These are phyloP conservation scores for Strigamia crassipes DNA, from an alignment of 2,888 invertebrate species.

Conservation along the genomic window DNA sequence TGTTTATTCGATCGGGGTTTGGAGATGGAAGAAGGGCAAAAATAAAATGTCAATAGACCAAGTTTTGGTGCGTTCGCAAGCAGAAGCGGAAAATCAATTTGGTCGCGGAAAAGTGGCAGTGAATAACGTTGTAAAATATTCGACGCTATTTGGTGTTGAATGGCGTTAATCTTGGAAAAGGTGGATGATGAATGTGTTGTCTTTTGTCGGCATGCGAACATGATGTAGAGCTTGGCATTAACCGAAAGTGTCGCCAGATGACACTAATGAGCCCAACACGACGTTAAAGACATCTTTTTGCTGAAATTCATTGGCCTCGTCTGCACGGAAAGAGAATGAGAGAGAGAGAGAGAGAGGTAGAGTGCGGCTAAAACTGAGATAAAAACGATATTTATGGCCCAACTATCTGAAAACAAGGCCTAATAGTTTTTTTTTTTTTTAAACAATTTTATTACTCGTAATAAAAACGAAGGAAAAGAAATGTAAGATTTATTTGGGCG, in stretches of 20 bases:
- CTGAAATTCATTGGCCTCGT: constrained; percentile 38
- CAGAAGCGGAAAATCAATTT: too few relatives aligned
- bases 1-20: not conserved
- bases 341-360: too few relatives aligned
- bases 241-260: constrained; percentile 42
- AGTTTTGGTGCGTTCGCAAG: too few relatives aligned
- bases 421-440: too few relatives aligned
- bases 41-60: too few relatives aligned
- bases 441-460: too few relatives aligned
- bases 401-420: not conserved
- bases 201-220: constrained; percentile 27
- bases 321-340: not conserved
- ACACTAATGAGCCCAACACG: constrained; percentile 38
- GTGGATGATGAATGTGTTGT: constrained; percentile 37
- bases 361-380: not conserved
- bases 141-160: not conserved
- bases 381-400: constrained; percentile 13
- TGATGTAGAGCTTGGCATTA: constrained; percentile 35
- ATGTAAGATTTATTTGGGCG: not conserved
- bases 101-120: not conserved
- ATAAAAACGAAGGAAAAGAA: not conserved
- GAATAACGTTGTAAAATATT: not conserved
- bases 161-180: not conserved
- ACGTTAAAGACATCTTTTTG: constrained; percentile 33
- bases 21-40: not conserved